These are phyloP conservation scores for Kuschelorhynchus macadamiae DNA, from an alignment of 2,888 invertebrate species.

Conservation along the genomic window DNA sequence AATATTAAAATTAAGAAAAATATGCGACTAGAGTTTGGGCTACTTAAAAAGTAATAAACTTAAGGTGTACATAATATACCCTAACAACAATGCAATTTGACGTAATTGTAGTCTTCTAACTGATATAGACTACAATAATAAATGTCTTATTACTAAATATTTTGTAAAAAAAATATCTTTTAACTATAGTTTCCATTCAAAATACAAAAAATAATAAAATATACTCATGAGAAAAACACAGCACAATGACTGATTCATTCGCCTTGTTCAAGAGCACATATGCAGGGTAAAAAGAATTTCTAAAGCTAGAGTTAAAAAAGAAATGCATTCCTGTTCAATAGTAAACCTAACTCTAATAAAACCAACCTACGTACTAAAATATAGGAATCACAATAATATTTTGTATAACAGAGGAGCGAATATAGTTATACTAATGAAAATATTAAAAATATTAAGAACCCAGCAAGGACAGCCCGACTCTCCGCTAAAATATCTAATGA, in stretches of 20 bases:
- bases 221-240: neutral
- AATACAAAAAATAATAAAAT: slow-evolving; percentile 4
- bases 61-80: slow-evolving; percentile 20
- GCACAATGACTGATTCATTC: neutral
- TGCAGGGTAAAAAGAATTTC: slow-evolving; percentile 14
- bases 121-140: neutral
- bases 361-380: slow-evolving; percentile 29
- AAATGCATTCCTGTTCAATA: slow-evolving; percentile 32
- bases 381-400: slow-evolving; percentile 39
- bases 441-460: slow-evolving; percentile 14
- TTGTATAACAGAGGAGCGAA: slow-evolving; percentile 9
- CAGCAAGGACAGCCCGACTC: slow-evolving; percentile 12
- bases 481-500: slow-evolving; percentile 12
- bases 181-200: neutral
- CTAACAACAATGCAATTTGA: slow-evolving; percentile 1
- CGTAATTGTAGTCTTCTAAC: neutral
- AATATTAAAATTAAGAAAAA: slow-evolving; percentile 12
- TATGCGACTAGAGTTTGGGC: slow-evolving; percentile 27
- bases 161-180: slow-evolving; percentile 2
- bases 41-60: slow-evolving; percentile 15
- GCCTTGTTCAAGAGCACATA: neutral
- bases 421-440: slow-evolving; percentile 4
- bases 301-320: slow-evolving; percentile 38
- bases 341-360: slow-evolving; percentile 22
- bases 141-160: neutral